phyloP scores from a whole-genome alignment of 2,888 invertebrate genomes.

The Heterodera filipjevi region DNA sequence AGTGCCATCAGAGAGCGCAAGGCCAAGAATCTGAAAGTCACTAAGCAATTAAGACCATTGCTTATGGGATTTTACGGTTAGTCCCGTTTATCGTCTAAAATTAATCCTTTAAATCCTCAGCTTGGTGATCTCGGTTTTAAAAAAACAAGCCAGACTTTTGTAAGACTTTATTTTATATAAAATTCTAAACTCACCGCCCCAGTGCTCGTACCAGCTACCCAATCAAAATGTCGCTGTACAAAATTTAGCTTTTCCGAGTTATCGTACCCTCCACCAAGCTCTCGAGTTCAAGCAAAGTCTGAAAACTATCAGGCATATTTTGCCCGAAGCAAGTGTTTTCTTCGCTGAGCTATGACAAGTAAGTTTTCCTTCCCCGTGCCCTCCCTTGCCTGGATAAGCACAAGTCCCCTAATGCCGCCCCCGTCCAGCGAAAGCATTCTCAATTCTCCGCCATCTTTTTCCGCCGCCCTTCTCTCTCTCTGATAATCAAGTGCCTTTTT shows the following conservation, averaged over 20 bases:
- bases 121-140: too few relatives aligned
- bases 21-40: too few relatives aligned
- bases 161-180: slow-evolving; percentile 67
- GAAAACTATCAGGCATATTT: slow-evolving; percentile 17
- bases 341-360: too few relatives aligned
- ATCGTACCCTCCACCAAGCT: slow-evolving; percentile 29
- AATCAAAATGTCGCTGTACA: slow-evolving; percentile 79
- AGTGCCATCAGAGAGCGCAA: too few relatives aligned
- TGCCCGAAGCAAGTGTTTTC: neutral
- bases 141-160: too few relatives aligned
- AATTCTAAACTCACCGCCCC: slow-evolving; percentile 69
- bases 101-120: too few relatives aligned
- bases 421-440: slow-evolving; percentile 50
- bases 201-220: slow-evolving; percentile 85
- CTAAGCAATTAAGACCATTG: too few relatives aligned
- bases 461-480: too few relatives aligned
- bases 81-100: too few relatives aligned
- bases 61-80: too few relatives aligned
- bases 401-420: slow-evolving; percentile 58
- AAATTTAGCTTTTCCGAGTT: slow-evolving; percentile 10
- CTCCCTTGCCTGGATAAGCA: slow-evolving; percentile 46
- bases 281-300: slow-evolving; percentile 52
- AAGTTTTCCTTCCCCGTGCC: neutral
- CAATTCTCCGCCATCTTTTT: slow-evolving; percentile 34
- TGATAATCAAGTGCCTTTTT: too few relatives aligned